Percentiles rank a stretch among this genome's conserved stretches.
Conservation (phyloP, 2,797 vertebrate genomes). For the Hyperoplus immaculatus region DNA sequence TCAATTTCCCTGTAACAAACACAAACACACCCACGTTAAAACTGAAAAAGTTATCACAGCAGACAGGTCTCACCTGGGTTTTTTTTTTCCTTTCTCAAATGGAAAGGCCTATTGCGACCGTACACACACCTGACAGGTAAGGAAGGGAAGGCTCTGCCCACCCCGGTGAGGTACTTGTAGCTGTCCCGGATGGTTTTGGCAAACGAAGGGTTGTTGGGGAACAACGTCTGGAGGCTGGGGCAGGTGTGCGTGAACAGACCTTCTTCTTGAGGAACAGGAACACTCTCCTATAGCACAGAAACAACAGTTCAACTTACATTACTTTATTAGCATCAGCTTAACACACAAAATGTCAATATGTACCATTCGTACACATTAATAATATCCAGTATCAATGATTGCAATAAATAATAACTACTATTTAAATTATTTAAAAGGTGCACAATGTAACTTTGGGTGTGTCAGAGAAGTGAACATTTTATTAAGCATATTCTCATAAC, state of each 20-base stretch:
- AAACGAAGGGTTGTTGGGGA: slow-evolving; percentile 89
- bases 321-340: not conserved
- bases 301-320: not conserved
- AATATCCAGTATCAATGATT: not conserved
- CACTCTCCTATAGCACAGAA: slow-evolving; percentile 66
- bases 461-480: too few relatives aligned
- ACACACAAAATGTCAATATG: not conserved
- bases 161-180: slow-evolving; percentile 89
- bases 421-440: not conserved
- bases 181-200: slow-evolving; percentile 88
- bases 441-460: too few relatives aligned
- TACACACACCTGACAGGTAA: slow-evolving; percentile 80
- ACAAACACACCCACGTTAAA: slow-evolving; percentile 18
- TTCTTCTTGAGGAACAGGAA: slow-evolving; percentile 66
- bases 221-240: slow-evolving; percentile 87
- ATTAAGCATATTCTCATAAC: too few relatives aligned
- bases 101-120: not conserved
- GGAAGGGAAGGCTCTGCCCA: slow-evolving; percentile 81
- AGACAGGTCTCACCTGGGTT: not conserved
- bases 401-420: not conserved
- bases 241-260: slow-evolving; percentile 87
- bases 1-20: slow-evolving; percentile 81
- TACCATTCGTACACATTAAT: not conserved
- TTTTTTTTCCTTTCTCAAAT: not conserved
- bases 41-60: not conserved